Base-by-base conservation (phyloP, 2,888 invertebrate genomes). In the Sminthurinus aureus region DNA sequence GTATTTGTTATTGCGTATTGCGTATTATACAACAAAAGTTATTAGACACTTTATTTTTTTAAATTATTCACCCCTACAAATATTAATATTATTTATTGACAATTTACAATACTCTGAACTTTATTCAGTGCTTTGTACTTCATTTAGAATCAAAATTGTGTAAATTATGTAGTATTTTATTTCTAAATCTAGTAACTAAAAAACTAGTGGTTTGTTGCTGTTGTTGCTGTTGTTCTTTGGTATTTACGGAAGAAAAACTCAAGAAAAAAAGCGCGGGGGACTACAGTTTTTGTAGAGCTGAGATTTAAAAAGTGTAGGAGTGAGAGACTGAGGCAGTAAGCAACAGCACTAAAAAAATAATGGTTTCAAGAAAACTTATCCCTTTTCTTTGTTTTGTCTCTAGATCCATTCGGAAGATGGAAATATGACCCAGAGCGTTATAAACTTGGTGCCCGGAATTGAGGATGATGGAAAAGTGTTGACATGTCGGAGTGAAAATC, bases 381-480 rank as follows among this genome's bases (percentile, higher is more conserved):
- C 24, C 9, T 71, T 71, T 24, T 71, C 15, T 67, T 67, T 66
- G 26, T 79, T 18, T 52, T n/a, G n/a, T 79, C 18, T 64, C n/a
- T 82, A 88, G 88, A 85, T 85, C 12, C 95, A 94, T 91, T 93
- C 95, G 77, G 94, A 95, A 0, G 93, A 93, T 89, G 95, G 95
- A 92, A 95, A 95, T 92, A 89, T 91, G 86, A 95, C 94, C 85
- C 92, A 96, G 89, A 96, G 96, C 91, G 94, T 96, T 89, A 92
- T 96, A 89, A 94, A 94, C 89, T 94, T 96, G 90, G 94, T 94
- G 88, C 96, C 96, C 84, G 93, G 93, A 89, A 94, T 96, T 89
- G 96, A 96, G 89, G 96, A 96, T 91, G 96, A 96, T 90, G 96
- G 96, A 89, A 96, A 95, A 92, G 95, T 95, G 67, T 93, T 96